Evolutionary conservation across 2,797 vertebrate species (phyloP), one percentile per base, ranked within the genome.

Genomic region (Echiichthys vipera): DNA sequence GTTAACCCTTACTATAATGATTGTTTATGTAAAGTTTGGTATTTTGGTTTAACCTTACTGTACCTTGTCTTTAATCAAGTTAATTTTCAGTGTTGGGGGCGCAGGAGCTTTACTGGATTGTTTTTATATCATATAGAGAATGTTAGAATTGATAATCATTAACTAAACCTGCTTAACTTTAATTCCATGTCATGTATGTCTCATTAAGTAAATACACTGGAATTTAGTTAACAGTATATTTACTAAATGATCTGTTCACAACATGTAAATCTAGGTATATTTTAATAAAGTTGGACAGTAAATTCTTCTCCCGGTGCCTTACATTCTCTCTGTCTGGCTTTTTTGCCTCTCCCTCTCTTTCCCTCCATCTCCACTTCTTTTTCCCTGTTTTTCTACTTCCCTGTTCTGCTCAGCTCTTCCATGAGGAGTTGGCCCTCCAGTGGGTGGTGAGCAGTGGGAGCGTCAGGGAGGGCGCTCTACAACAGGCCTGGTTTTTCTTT

Each of bases 401-500:
- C 30, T 53, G n/a, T 54, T 40, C 22, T 42, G 0, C 62, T 69
- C 91, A 99, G 98, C 96, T 99, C 85, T 99, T 99, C 77, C 98
- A 99, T 0, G 98, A 99, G 91, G 98, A 99, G 89, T 92, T 99
- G 94, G 98, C 98, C 29, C 91, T 99, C 51, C 98, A 99, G 91
- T 99, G 98, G 98, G 98, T 99, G 34, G 98, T 99, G 67, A 98
- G 97, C 96, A 99, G 98, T 58, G 98, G 98, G 50, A 96, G 95
- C 0, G 97, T 99, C 64, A 94, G 98, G 27, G 98, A 99, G 63
- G 96, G 97, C 0, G 97, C 98, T 47, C 94, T 99, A 1, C 98
- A 99, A 32, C 98, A 99, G 75, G 98, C 97, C 71, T 99, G 98
- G 98, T 99, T 99, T 94, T 99, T 99, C 94, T 99, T 99, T 73